phyloP scores from a whole-genome alignment of 2,113 vertebrate species.

The Deroptyus accipitrinus region DNA sequence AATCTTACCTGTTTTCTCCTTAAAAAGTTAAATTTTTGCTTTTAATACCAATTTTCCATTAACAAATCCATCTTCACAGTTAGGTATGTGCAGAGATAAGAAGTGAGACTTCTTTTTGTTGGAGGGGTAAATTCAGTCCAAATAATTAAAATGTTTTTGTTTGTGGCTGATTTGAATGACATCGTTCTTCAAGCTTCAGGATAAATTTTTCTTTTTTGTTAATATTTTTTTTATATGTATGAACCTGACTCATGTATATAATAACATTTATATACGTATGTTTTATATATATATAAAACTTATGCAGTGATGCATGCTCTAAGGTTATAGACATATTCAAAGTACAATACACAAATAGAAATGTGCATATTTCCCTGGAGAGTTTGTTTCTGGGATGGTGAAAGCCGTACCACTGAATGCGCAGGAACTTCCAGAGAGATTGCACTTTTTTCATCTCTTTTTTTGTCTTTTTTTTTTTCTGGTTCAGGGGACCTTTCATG shows the following conservation, averaged over 20 bases:
- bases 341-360: neutral
- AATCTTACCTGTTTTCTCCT: neutral
- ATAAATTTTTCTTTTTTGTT: neutral
- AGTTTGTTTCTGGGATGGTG: neutral
- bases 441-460: neutral
- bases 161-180: neutral
- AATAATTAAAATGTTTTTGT: neutral
- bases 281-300: neutral
- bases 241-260: neutral
- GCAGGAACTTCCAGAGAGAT: neutral
- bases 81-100: neutral
- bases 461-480: neutral
- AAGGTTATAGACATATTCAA: neutral
- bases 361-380: neutral
- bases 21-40: neutral
- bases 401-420: neutral
- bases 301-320: neutral
- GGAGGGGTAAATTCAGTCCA: neutral
- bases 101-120: neutral
- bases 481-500: constrained; percentile 4
- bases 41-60: neutral
- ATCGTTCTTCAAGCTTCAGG: neutral
- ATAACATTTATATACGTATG: neutral
- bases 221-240: neutral
- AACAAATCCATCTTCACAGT: neutral